Evolutionary conservation across 2,113 vertebrate genomes (phyloP).

Genomic region (Osmerus mordax): DNA sequence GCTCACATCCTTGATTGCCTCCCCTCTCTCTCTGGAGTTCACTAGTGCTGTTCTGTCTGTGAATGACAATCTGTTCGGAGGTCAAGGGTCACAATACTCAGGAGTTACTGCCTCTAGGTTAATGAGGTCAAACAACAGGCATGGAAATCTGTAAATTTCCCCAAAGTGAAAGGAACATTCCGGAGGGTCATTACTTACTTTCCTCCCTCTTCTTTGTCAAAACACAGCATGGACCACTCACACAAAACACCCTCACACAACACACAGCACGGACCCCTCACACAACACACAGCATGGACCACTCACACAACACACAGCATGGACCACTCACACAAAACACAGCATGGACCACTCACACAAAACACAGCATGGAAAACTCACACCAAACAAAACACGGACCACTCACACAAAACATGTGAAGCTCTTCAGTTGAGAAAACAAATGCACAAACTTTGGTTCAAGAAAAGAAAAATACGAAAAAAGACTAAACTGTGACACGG

Average conservation of each 20-base stretch:
- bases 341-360: too few species aligned
- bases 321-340: too few species aligned
- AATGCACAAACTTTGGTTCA: too few species aligned
- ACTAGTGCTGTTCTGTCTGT: not conserved
- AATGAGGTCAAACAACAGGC: slow-evolving; percentile 12
- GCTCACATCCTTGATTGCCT: not conserved
- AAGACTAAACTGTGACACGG: too few species aligned
- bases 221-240: slow-evolving; percentile 16
- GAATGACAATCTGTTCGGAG: not conserved
- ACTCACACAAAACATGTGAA: too few species aligned
- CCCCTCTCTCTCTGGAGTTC: not conserved
- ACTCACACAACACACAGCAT: not conserved
- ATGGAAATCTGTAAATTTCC: slow-evolving; percentile 25
- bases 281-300: slow-evolving; percentile 3
- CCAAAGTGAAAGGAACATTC: slow-evolving; percentile 16
- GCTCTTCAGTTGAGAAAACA: too few species aligned
- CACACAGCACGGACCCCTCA: slow-evolving; percentile 10
- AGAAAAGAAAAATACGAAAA: too few species aligned
- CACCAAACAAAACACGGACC: too few species aligned
- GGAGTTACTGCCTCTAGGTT: slow-evolving; percentile 13
- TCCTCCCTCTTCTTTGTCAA: slow-evolving; percentile 30
- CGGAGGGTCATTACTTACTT: not conserved
- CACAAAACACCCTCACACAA: not conserved
- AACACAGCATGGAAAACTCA: too few species aligned
- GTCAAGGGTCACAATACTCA: slow-evolving; percentile 29